Evolutionary conservation across 2,797 vertebrate species (phyloP), one percentile per base, ranked within the genome.

Genomic region (Linurgus olivaceus): DNA sequence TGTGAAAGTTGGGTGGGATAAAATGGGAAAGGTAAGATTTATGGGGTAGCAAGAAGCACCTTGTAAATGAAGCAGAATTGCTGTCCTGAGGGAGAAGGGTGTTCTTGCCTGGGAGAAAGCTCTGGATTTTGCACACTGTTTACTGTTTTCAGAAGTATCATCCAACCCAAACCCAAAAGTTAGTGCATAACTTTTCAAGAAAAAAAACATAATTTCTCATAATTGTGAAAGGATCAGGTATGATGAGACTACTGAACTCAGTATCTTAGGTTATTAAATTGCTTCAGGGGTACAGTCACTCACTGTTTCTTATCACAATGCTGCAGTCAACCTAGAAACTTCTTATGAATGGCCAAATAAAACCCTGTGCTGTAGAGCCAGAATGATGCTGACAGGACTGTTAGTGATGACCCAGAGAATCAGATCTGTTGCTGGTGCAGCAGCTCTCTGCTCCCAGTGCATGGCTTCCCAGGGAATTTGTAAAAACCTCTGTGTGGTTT

Each of bases 321-420:
- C 51, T 62, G 38, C 11, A 48, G 44, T 55, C 48, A 79, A 55
- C 59, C 14, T 58, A 62, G 71, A 84, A 81, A 48, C 17, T 11
- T 83, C 29, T 63, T 63, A 17, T 1, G 18, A 73, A 71, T 29
- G n/a, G 5, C 10, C 7, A 58, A 7, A 35, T 54, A 72, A 84
- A 88, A 72, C 7, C 28, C 28, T 87, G 18, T 48, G 31, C 16
- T 9, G 4, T 59, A 35, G 62, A 76, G 44, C 26, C 51, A 31
- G 57, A 52, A 26, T 25, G 44, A 17, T 5, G 5, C 58, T 57
- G n/a, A 12, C 29, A 37, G 0, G 1, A 19, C 28, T 75, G 0
- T 31, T 37, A 29, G 59, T 47, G 65, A 29, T 48, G 55, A 66
- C 26, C 23, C 63, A 76, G n/a, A 73, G 40, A 78, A 59, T 28